Percentiles rank a stretch among this genome's conserved stretches.
phyloP scores from a whole-genome alignment of 1,140 invertebrate species.

The Contarinia nasturtii region DNA sequence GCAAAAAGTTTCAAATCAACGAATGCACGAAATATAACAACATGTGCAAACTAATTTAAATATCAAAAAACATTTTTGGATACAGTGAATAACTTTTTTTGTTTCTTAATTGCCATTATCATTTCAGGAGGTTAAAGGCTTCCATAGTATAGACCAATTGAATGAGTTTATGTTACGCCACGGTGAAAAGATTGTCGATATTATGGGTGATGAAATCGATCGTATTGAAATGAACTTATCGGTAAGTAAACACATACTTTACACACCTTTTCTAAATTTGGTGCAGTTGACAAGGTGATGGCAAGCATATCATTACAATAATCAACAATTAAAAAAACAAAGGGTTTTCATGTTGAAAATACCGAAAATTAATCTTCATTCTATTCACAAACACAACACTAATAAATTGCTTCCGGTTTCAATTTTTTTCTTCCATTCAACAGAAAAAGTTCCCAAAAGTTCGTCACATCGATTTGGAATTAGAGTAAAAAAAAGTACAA shows the following conservation, averaged over 20 bases:
- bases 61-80: too few relatives aligned
- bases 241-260: slow-evolving; percentile 35
- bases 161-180: slow-evolving; percentile 67
- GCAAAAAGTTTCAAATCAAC: too few relatives aligned
- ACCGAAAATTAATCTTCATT: neutral
- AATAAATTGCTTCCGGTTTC: neutral
- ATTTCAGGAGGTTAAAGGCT: slow-evolving; percentile 48
- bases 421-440: slow-evolving; percentile 17
- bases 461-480: slow-evolving; percentile 65
- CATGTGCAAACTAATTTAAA: too few relatives aligned
- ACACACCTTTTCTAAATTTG: too few relatives aligned
- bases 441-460: slow-evolving; percentile 63
- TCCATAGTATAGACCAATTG: slow-evolving; percentile 53
- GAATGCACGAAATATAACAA: too few relatives aligned
- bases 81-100: too few relatives aligned
- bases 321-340: too few relatives aligned
- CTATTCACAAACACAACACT: too few relatives aligned
- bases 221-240: slow-evolving; percentile 67
- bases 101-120: neutral
- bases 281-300: neutral
- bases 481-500: slow-evolving; percentile 29
- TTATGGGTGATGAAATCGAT: slow-evolving; percentile 73
- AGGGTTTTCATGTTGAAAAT: too few relatives aligned
- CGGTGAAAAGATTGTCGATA: slow-evolving; percentile 75
- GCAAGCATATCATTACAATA: neutral